Percentiles rank a stretch among this genome's conserved stretches.
Conservation (phyloP, 2,888 invertebrate genomes). For the Lissocephala sabroskyi region DNA sequence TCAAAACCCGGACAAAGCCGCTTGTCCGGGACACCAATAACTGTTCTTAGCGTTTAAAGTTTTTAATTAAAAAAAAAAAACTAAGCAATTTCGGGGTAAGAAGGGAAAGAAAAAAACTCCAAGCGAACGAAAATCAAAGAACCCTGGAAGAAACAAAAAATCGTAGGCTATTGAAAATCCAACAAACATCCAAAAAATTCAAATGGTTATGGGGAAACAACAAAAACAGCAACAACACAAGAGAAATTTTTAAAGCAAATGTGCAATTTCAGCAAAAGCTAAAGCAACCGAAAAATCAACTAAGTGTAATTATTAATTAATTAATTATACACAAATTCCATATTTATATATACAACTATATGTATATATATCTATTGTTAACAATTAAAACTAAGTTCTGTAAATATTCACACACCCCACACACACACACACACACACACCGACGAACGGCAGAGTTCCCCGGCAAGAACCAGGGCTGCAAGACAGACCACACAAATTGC, state of each 20-base stretch:
- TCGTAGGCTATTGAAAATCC: too few relatives aligned
- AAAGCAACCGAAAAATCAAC: conserved; percentile 14
- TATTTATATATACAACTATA: conserved; percentile 18
- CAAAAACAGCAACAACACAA: conserved; percentile 37
- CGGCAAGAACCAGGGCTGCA: too few relatives aligned
- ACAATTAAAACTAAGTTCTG: conserved; percentile 24
- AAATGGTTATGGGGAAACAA: conserved; percentile 61
- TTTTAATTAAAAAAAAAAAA: neutral
- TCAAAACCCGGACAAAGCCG: neutral
- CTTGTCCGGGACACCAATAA: neutral
- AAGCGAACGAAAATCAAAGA: conserved; percentile 2
- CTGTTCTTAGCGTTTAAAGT: neutral
- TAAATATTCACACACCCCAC: conserved; percentile 27
- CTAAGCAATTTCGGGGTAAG: neutral
- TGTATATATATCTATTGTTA: conserved; percentile 26
- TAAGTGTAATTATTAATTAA: conserved; percentile 45
- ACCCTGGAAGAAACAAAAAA: neutral
- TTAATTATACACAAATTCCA: conserved; percentile 8
- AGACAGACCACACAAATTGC: too few relatives aligned
- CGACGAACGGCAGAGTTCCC: too few relatives aligned
- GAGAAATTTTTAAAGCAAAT: conserved; percentile 13
- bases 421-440: conserved; percentile 10
- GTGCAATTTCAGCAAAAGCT: conserved; percentile 36
- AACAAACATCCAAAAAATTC: too few relatives aligned
- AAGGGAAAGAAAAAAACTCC: neutral